Conservation (phyloP, 2,113 vertebrate genomes). For the Tragelaphus strepsiceros region DNA sequence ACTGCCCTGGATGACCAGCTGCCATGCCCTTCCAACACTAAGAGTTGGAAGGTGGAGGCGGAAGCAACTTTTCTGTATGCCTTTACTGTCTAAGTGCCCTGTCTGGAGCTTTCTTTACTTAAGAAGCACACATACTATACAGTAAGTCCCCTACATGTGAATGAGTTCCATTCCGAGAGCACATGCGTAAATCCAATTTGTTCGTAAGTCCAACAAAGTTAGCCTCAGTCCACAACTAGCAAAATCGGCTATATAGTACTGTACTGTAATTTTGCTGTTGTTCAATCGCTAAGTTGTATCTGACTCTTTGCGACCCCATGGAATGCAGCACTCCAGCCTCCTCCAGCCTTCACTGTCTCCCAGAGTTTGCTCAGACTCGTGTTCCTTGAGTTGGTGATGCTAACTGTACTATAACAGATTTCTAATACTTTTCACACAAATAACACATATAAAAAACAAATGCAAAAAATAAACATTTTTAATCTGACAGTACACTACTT, state of each 20-base stretch:
- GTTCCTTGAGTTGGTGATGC: background rate
- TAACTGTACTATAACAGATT: background rate
- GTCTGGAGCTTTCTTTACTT: slow-evolving; percentile 31
- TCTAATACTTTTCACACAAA: background rate
- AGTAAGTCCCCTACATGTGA: background rate
- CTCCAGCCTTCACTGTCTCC: background rate
- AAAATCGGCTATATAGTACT: background rate
- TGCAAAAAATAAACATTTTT: background rate
- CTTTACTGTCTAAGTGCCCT: background rate
- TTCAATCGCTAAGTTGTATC: background rate
- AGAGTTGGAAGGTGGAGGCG: background rate
- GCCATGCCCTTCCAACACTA: background rate
- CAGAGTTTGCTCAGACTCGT: background rate
- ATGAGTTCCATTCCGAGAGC: background rate
- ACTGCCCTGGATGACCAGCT: background rate
- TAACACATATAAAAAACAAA: background rate
- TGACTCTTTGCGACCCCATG: background rate
- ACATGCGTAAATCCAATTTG: background rate
- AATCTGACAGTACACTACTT: background rate
- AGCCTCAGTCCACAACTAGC: background rate
- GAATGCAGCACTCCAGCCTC: background rate
- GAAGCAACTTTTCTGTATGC: background rate
- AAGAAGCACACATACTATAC: background rate
- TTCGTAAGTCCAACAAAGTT: background rate
- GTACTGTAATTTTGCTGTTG: background rate